Conservation (phyloP, 2,797 vertebrate genomes). For the Betta splendens region DNA sequence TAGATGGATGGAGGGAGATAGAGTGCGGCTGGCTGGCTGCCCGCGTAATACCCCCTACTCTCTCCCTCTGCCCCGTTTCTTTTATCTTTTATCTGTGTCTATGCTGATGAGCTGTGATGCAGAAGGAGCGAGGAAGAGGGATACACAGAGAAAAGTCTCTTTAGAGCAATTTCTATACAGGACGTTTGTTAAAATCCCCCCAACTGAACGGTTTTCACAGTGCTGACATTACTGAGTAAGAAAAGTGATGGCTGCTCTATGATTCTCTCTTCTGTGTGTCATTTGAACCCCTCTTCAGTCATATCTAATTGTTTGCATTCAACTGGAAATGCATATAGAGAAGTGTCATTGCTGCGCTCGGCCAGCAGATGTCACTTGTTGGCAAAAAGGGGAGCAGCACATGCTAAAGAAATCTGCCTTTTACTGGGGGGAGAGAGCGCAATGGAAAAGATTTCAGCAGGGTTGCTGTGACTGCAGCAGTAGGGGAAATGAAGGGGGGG, state of each 20-base stretch:
- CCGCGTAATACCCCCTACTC: conserved; percentile 44
- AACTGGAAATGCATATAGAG: conserved; percentile 19
- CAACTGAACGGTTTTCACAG: neutral
- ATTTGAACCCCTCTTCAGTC: conserved; percentile 3
- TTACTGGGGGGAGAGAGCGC: conserved; percentile 29
- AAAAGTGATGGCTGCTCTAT: conserved; percentile 1
- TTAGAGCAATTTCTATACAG: conserved; percentile 8
- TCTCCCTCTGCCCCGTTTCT: conserved; percentile 63
- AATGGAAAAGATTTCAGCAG: conserved; percentile 52
- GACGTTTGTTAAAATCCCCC: neutral
- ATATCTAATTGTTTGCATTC: neutral
- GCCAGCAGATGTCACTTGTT: conserved; percentile 76
- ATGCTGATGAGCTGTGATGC: conserved; percentile 79
- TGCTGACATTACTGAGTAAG: neutral
- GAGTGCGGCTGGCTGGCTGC: conserved; percentile 69
- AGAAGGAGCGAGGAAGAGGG: conserved; percentile 52
- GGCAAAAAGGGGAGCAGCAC: conserved; percentile 57
- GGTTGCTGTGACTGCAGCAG: conserved; percentile 36
- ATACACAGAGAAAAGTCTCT: conserved; percentile 22
- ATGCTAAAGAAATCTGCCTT: conserved; percentile 70
- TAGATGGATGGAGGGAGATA: conserved; percentile 54
- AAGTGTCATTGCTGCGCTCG: conserved; percentile 51
- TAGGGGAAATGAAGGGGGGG: neutral
- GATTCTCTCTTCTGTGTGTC: neutral
- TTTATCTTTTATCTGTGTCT: conserved; percentile 78